These are phyloP conservation scores for Calosoma granatense DNA, from an alignment of 1,140 invertebrate species.

Conservation along the genomic window DNA sequence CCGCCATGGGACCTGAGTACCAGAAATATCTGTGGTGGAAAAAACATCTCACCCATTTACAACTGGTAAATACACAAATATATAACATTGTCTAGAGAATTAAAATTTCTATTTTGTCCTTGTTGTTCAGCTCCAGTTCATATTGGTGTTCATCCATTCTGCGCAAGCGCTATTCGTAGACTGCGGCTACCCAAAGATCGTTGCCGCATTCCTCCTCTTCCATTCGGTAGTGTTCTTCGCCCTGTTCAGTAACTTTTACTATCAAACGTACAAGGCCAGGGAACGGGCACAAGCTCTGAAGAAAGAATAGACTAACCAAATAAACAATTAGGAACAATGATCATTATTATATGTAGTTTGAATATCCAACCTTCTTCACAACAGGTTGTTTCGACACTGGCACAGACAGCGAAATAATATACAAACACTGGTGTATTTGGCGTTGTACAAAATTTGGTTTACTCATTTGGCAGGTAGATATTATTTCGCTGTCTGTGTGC, in stretches of 20 bases:
- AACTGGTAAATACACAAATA: slow-evolving; percentile 73
- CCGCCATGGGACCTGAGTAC: slow-evolving; percentile 82
- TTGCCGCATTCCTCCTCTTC: slow-evolving; percentile 64
- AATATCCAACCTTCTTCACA: no score
- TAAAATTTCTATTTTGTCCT: not conserved
- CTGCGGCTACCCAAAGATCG: slow-evolving; percentile 65
- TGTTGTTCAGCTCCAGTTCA: slow-evolving; percentile 66
- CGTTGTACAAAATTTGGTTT: no score
- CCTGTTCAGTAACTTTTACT: slow-evolving; percentile 86
- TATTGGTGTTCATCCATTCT: slow-evolving; percentile 63
- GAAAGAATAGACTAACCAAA: not conserved
- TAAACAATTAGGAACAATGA: no score
- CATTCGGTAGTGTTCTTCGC: slow-evolving; percentile 87
- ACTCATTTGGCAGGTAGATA: no score
- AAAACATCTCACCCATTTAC: slow-evolving; percentile 81
- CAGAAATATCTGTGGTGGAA: slow-evolving; percentile 95
- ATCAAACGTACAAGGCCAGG: slow-evolving; percentile 60
- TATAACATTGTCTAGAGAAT: not conserved
- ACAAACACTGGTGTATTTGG: no score
- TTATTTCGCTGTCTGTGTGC: no score
- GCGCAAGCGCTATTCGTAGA: slow-evolving; percentile 61
- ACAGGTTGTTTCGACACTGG: no score
- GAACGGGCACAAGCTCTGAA: slow-evolving; percentile 16
- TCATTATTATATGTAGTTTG: not conserved
- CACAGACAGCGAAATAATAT: no score